Conservation (phyloP, 2,888 invertebrate genomes). For the Choristoneura rosaceana region DNA sequence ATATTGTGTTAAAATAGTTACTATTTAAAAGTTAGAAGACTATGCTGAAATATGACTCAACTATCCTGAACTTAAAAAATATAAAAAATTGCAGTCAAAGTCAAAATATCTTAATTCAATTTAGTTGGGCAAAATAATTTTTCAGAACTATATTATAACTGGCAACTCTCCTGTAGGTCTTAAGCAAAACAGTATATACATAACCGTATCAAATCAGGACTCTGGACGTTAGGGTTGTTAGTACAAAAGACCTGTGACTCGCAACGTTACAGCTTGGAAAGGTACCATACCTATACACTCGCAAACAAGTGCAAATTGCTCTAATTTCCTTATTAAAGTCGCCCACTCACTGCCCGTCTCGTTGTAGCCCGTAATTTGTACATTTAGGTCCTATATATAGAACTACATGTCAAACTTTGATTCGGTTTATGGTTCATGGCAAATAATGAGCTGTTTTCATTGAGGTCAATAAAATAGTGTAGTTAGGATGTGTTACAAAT, state of each 20-base stretch:
- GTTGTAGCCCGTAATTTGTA: constrained; percentile 1
- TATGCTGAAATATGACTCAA: too few species aligned
- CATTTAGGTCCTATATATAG: constrained; percentile 4
- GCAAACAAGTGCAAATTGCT: constrained; percentile 30
- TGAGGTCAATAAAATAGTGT: background rate
- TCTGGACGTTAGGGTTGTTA: background rate
- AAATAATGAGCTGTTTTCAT: background rate
- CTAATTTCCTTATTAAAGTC: constrained; percentile 64
- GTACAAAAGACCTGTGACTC: background rate
- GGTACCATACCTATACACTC: constrained; percentile 10
- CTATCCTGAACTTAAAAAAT: too few species aligned
- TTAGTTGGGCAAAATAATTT: too few species aligned
- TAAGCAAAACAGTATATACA: too few species aligned
- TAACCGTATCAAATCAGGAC: too few species aligned
- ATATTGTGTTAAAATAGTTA: too few species aligned
- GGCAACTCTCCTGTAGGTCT: too few species aligned
- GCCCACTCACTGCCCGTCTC: constrained; percentile 53
- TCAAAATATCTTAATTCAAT: too few species aligned
- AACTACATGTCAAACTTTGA: background rate
- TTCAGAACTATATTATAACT: too few species aligned
- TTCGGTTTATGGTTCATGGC: background rate
- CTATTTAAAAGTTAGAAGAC: too few species aligned
- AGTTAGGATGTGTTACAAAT: too few species aligned
- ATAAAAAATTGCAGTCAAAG: too few species aligned
- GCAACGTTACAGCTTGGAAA: background rate